Evolutionary conservation across 2,113 vertebrate species (phyloP).

Genomic region (Butastur rufipennis): DNA sequence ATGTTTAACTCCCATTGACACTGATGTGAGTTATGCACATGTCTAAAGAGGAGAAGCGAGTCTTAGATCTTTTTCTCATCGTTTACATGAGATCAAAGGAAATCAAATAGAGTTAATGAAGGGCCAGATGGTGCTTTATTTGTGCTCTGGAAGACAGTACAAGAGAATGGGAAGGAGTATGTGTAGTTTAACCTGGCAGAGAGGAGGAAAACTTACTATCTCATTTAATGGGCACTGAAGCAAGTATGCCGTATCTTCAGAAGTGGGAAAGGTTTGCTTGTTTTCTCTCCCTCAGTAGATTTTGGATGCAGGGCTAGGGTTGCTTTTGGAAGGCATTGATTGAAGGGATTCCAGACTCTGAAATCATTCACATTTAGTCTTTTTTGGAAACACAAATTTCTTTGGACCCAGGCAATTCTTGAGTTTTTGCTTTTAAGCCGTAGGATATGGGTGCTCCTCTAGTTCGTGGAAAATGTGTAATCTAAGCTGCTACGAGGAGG

Average conservation of each 20-base stretch:
- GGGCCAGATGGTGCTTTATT: constrained; percentile 67
- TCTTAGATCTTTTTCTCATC: constrained; percentile 67
- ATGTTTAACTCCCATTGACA: constrained; percentile 61
- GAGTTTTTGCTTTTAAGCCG: not conserved
- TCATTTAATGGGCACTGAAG: constrained; percentile 23
- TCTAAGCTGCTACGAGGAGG: constrained; percentile 15
- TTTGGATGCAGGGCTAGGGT: not conserved
- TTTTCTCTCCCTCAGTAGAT: constrained; percentile 34
- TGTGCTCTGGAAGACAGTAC: constrained; percentile 39
- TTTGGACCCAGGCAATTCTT: not conserved
- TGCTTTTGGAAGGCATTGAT: not conserved
- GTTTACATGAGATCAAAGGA: constrained; percentile 71
- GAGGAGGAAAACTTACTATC: constrained; percentile 36
- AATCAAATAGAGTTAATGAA: constrained; percentile 66
- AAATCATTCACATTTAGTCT: constrained; percentile 45
- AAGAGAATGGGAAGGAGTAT: constrained; percentile 33
- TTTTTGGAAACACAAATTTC: constrained; percentile 18
- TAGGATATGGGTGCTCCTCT: constrained; percentile 4
- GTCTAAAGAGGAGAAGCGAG: constrained; percentile 58
- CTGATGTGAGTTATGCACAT: constrained; percentile 68
- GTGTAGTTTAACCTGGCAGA: constrained; percentile 60
- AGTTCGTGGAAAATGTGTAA: constrained; percentile 34
- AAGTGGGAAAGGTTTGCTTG: constrained; percentile 47
- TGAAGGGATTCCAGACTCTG: constrained; percentile 54
- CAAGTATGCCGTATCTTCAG: constrained; percentile 31